Conservation (phyloP, 37 sponge, comb jelly and placozoan species). For the Cliona cf. orientalis region DNA sequence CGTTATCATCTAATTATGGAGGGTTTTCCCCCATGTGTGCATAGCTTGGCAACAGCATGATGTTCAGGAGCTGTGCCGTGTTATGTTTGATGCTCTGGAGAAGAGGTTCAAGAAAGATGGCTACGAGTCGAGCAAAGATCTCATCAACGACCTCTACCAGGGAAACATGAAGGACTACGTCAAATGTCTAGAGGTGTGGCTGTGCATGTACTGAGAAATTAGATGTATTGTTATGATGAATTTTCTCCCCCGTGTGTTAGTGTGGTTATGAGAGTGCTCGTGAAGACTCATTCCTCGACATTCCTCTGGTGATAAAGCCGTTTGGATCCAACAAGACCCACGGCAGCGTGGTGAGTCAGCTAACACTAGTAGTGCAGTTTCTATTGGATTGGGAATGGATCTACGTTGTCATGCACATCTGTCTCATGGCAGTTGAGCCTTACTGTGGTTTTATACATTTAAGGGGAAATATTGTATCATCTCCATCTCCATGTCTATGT, state of each 20-base stretch:
- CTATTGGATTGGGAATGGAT: too few species aligned
- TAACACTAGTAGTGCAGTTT: too few species aligned
- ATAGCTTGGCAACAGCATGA: slow-evolving; percentile 97
- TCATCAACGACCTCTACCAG: slow-evolving; percentile 92
- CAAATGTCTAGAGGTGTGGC: slow-evolving; percentile 81
- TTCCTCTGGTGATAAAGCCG: slow-evolving; percentile 92
- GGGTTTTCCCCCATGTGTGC: background rate
- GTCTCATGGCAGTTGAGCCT: background rate
- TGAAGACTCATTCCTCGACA: slow-evolving; percentile 84
- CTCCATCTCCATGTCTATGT: background rate
- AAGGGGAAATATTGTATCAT: background rate
- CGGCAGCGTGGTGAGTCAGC: slow-evolving; percentile 78
- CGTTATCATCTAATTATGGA: background rate
- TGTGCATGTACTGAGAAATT: background rate
- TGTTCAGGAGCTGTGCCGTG: slow-evolving; percentile 94
- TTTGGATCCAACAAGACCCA: slow-evolving; percentile 75
- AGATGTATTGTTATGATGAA: background rate
- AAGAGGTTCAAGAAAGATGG: slow-evolving; percentile 77
- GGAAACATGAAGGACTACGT: slow-evolving; percentile 94
- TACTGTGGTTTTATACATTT: background rate
- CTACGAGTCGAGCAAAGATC: slow-evolving; percentile 54
- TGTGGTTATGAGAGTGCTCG: slow-evolving; percentile 86
- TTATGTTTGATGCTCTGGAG: slow-evolving; percentile 98
- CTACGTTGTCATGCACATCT: too few species aligned
- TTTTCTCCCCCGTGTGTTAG: slow-evolving; percentile 28